Base-by-base conservation (phyloP, 2,113 vertebrate genomes). In the Notarius quadriscutis region DNA sequence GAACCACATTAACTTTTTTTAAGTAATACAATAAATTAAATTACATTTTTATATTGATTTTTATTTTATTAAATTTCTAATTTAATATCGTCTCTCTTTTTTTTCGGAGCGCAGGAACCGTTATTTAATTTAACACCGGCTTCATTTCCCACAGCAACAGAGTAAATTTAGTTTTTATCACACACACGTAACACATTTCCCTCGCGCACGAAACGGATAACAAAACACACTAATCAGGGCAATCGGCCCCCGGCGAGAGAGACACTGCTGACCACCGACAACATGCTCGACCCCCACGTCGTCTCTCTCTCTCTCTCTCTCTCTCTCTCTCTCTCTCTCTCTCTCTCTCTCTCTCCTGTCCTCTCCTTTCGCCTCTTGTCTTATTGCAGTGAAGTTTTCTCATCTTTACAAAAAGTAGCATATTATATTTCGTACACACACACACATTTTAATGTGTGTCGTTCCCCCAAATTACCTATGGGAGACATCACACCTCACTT, bases 211-310 rank as follows among this genome's bases (percentile, higher is more conserved):
- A 63, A 81, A 85, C 65, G 34, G 85, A 90, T 87, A 87, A 87
- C 71, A 82, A 84, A 87, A 89, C 83, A 89, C 81, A 80, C 87
- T 89, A 89, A 89, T 87, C 86, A 88, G 48, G 83, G 51, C 81
- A 84, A 80, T 84, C 41, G 58, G 30, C 85, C 71, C 85, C 87
- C 41, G 50, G 78, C 41, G 71, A 14, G 81, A 84, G 41, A 67
- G 72, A 67, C 82, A 87, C 75, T 81, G 58, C 83, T 87, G 86
- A 89, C 83, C 86, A 82, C 15, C 20, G 53, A 15, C 18, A 53
- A 55, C 50, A 71, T n/a, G 18, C 82, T 69, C 82, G 50, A 67
- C 62, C 62, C 58, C 75, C 50, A 12, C 75, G 50, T 78, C 5
- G n/a, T 27, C n/a, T 41, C 48, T 78, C 75, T 22, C 72, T 22